These are phyloP conservation scores for Grapholita molesta DNA, from an alignment of 1,140 invertebrate species.

Conservation along the genomic window DNA sequence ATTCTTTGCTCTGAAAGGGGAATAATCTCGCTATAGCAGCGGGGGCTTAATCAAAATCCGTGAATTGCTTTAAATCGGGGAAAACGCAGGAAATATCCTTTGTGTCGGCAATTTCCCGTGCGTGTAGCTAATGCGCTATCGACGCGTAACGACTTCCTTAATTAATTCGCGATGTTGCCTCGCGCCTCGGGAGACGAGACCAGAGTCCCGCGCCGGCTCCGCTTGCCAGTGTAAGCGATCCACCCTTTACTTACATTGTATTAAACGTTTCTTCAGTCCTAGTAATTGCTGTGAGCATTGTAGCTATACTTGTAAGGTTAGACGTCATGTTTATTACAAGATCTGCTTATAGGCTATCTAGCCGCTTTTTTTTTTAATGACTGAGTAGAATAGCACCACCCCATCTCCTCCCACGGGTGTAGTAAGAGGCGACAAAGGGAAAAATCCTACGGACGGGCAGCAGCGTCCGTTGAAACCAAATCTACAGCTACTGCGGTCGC, in stretches of 20 bases:
- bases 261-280: background rate
- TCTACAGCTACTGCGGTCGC: too few species aligned
- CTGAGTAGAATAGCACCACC: too few species aligned
- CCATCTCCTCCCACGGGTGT: too few species aligned
- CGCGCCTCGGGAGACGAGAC: conserved; percentile 9
- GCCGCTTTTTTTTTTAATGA: too few species aligned
- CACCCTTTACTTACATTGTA: background rate
- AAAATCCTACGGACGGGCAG: too few species aligned
- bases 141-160: conserved; percentile 75
- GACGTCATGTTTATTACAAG: too few species aligned
- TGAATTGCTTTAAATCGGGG: conserved; percentile 76
- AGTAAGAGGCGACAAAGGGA: too few species aligned
- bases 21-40: conserved; percentile 72
- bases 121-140: conserved; percentile 70
- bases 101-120: conserved; percentile 72
- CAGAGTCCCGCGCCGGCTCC: background rate
- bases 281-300: background rate
- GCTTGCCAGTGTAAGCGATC: background rate
- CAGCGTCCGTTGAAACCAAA: too few species aligned
- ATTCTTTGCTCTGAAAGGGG: conserved; percentile 74
- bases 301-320: too few species aligned
- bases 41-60: conserved; percentile 73
- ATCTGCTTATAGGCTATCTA: too few species aligned
- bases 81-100: conserved; percentile 76
- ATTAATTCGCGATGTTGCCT: conserved; percentile 73